Evolutionary conservation across 2,113 vertebrate genomes (phyloP), one percentile per base, ranked within the genome.

Genomic region (Dipodomys ordii): DNA sequence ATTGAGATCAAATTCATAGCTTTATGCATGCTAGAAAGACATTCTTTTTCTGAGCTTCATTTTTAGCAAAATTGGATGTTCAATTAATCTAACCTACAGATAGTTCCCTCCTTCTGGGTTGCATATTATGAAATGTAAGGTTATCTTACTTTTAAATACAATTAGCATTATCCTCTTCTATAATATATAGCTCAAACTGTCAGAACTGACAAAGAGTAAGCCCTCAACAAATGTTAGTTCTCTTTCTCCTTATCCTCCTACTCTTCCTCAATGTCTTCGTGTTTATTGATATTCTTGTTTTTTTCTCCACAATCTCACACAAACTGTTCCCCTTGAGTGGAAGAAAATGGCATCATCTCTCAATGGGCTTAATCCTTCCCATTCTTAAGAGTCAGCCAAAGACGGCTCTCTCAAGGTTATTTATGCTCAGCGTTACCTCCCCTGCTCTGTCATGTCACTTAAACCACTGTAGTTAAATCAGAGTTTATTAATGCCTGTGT

Each of bases 281-380:
- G 6, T 69, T 64, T 46, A 12, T 7, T 39, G 3, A 7, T 49
- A 39, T 53, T 23, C 11, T 15, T 67, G 2, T 64, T 22, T 28
- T 28, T 8, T 27, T 64, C 10, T 6, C 23, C 4, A 28, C 3
- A 35, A 25, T 2, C 25, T 86, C 60, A 57, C 3, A 64, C 35
- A 62, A 53, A 23, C 5, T 60, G 5, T 35, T 46, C 3, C 32
- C 1, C 3, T 9, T 23, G 0, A 11, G 57, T 2, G 16, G 3
- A 32, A 92, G 39, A 8, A 5, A 69, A 3, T 32, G 69, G 4
- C 16, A 30, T 81, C 13, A 53, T 87, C 7, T 80, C 35, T 83
- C 27, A 62, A 15, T 2, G 53, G 46, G 27, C 1, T 87, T 32
- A 28, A 11, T 79, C 4, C 5, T 12, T 62, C 77, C 79, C 20